Conservation (phyloP, 2,113 vertebrate species). For the Vulpes lagopus region DNA sequence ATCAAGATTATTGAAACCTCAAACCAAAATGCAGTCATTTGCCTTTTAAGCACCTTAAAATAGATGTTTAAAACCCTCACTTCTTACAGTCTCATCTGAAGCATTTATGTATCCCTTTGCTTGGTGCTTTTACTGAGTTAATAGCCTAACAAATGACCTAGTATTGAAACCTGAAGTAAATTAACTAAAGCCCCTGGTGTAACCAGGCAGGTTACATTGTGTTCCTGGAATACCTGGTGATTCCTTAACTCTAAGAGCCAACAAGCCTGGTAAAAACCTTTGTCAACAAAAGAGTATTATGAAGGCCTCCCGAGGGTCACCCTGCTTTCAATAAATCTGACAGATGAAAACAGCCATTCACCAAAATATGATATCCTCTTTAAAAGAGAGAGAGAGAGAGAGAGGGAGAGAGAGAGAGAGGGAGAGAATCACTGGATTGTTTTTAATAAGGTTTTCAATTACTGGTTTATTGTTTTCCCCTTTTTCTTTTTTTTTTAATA, state of each 20-base stretch:
- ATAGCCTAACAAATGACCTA: neutral
- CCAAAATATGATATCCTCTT: neutral
- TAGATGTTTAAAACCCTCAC: neutral
- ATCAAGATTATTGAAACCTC: constrained; percentile 5
- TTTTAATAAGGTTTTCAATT: neutral
- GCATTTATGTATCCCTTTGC: neutral
- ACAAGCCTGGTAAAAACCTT: neutral
- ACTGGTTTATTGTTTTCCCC: neutral
- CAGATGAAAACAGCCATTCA: neutral
- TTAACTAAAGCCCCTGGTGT: neutral
- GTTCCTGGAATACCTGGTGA: neutral
- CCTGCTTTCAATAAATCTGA: neutral
- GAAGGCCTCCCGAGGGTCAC: neutral
- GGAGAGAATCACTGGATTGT: neutral
- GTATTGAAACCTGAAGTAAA: neutral
- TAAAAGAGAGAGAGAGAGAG: neutral
- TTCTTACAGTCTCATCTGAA: neutral
- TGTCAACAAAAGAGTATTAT: neutral
- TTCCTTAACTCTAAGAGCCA: neutral
- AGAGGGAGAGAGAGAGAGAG: too few species aligned
- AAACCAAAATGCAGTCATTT: neutral
- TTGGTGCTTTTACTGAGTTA: neutral
- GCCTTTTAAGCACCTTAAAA: neutral
- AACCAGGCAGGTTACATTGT: neutral
- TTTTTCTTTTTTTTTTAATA: too few species aligned